Percentiles rank a stretch among this genome's conserved stretches.
These are phyloP conservation scores for Scaptomyza flava DNA, from an alignment of 2,888 invertebrate genomes.

Conservation along the genomic window DNA sequence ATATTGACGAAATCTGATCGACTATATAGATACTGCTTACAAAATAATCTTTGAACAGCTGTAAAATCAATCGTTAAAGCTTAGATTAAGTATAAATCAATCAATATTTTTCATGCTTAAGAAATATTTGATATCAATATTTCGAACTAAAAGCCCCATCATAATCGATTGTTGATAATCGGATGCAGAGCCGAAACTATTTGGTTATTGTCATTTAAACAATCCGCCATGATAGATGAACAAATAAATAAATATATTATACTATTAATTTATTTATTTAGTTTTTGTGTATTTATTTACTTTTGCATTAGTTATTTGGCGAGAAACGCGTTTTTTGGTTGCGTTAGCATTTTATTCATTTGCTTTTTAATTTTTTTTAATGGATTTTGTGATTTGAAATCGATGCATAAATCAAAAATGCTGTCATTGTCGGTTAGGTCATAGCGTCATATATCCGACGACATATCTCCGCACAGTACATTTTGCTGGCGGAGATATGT, in stretches of 20 bases:
- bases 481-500: too few relatives aligned
- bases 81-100: background rate
- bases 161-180: conserved; percentile 21
- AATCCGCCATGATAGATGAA: conserved; percentile 46
- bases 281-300: conserved; percentile 27
- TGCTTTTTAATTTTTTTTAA: conserved; percentile 15
- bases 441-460: too few relatives aligned
- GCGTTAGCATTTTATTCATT: conserved; percentile 36
- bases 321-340: conserved; percentile 3
- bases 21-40: conserved; percentile 2
- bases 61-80: background rate
- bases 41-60: background rate
- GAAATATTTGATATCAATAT: too few relatives aligned
- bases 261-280: conserved; percentile 8
- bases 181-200: conserved; percentile 47
- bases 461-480: too few relatives aligned
- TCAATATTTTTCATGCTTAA: too few relatives aligned
- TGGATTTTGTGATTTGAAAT: conserved; percentile 62
- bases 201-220: conserved; percentile 69
- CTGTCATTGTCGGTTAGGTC: conserved; percentile 56
- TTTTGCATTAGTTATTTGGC: conserved; percentile 37
- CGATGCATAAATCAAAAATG: conserved; percentile 74
- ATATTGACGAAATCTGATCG: background rate
- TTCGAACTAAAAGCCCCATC: background rate
- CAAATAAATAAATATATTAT: conserved; percentile 28